Evolutionary conservation across 2,113 vertebrate genomes (phyloP).

Genomic region (Coptodon bakossiorum): DNA sequence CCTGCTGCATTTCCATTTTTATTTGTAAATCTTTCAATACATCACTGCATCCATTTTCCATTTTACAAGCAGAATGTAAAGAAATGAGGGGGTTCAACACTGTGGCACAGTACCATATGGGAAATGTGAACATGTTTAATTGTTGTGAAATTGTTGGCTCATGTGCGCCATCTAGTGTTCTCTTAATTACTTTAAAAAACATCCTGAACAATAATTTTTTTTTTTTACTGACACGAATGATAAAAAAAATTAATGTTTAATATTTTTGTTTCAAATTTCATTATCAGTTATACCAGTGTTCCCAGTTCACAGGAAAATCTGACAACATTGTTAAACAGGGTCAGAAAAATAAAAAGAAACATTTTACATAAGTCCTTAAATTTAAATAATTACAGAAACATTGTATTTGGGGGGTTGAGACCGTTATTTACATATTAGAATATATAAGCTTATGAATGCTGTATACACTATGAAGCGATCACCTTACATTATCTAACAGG

Average conservation of each 20-base stretch:
- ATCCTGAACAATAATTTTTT: fast-evolving
- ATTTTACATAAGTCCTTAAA: fast-evolving
- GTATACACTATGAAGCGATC: fast-evolving
- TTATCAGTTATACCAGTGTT: not conserved
- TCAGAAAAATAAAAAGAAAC: not conserved
- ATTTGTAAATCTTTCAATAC: fast-evolving
- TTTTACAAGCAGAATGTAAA: not conserved
- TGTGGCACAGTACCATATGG: not conserved
- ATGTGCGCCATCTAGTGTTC: not conserved
- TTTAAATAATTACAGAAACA: not conserved
- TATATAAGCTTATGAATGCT: not conserved
- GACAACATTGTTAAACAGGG: not conserved
- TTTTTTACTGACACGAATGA: fast-evolving
- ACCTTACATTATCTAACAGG: fast-evolving
- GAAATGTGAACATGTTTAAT: not conserved
- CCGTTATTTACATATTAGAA: fast-evolving
- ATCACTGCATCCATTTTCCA: fast-evolving
- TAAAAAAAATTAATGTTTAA: not conserved
- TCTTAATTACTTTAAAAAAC: fast-evolving
- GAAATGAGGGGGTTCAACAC: fast-evolving
- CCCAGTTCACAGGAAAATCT: not conserved
- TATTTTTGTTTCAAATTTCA: not conserved
- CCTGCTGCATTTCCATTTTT: not conserved
- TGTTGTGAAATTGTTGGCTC: not conserved
- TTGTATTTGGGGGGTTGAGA: fast-evolving